These are phyloP conservation scores for Tortrix viridana DNA, from an alignment of 2,888 invertebrate species.

Conservation along the genomic window DNA sequence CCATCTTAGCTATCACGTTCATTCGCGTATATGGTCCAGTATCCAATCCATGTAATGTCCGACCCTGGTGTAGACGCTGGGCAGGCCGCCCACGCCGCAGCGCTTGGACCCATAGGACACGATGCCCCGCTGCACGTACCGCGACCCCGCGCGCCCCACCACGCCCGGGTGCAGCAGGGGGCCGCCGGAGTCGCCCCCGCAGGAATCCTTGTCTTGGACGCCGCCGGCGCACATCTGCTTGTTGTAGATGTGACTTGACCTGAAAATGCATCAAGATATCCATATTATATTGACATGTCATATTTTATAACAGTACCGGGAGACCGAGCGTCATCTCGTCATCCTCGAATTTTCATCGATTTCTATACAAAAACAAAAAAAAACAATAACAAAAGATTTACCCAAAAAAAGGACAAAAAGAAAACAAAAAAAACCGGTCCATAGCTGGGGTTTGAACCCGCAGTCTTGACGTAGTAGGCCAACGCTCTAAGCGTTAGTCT, in stretches of 20 bases:
- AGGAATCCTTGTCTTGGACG: slow-evolving; percentile 83
- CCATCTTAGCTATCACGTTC: background rate
- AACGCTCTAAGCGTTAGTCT: too few species aligned
- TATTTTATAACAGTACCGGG: too few species aligned
- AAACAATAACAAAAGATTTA: too few species aligned
- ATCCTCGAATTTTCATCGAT: too few species aligned
- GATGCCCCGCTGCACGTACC: slow-evolving; percentile 85
- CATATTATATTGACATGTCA: too few species aligned
- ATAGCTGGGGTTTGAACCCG: too few species aligned
- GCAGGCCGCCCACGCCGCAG: slow-evolving; percentile 79
- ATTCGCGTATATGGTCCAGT: slow-evolving; percentile 71
- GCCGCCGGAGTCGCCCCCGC: slow-evolving; percentile 88
- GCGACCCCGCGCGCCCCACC: slow-evolving; percentile 57
- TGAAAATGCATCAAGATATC: slow-evolving; percentile 49
- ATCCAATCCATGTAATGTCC: slow-evolving; percentile 85
- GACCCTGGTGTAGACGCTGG: slow-evolving; percentile 85
- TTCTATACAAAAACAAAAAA: too few species aligned
- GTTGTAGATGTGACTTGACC: slow-evolving; percentile 61
- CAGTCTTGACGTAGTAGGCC: too few species aligned
- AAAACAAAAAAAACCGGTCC: too few species aligned
- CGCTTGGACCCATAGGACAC: slow-evolving; percentile 83
- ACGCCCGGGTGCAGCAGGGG: slow-evolving; percentile 80
- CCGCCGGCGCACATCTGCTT: slow-evolving; percentile 85
- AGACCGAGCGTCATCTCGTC: too few species aligned
- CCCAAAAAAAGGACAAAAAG: too few species aligned